phyloP scores from a whole-genome alignment of 2,113 vertebrate species.

The Phoenicopterus ruber region DNA sequence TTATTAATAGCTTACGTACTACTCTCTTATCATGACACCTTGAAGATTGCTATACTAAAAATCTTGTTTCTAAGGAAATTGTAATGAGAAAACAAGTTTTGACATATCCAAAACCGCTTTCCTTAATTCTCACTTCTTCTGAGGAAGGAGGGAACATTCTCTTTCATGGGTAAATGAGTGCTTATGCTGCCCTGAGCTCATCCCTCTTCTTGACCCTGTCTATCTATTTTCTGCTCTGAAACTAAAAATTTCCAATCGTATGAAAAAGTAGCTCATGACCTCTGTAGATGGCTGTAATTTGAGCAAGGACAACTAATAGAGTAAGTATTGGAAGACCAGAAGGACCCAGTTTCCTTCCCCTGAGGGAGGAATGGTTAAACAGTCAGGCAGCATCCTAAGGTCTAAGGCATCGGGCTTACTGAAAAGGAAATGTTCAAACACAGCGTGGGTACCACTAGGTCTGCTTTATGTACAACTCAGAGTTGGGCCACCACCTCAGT shows the following conservation, averaged over 20 bases:
- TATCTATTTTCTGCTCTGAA: background rate
- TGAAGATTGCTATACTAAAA: background rate
- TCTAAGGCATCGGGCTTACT: background rate
- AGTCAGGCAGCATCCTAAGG: background rate
- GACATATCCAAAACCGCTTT: background rate
- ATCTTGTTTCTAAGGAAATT: background rate
- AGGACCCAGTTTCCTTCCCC: background rate
- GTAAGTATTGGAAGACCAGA: background rate
- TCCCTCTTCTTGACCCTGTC: background rate
- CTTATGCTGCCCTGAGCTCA: background rate
- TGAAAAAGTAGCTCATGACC: background rate
- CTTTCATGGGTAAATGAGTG: background rate
- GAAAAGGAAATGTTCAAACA: no score
- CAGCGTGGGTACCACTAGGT: no score
- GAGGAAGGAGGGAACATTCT: background rate
- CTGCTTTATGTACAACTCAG: no score
- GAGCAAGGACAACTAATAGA: background rate
- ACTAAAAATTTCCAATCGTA: background rate
- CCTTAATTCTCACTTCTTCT: background rate
- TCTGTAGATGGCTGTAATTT: background rate
- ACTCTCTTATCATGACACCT: background rate
- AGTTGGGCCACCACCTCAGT: no score
- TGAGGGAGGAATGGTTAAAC: background rate
- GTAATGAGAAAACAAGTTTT: background rate
- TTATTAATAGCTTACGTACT: background rate